These are phyloP conservation scores for Nothobranchius furzeri DNA, from an alignment of 2,113 vertebrate genomes.

Conservation along the genomic window DNA sequence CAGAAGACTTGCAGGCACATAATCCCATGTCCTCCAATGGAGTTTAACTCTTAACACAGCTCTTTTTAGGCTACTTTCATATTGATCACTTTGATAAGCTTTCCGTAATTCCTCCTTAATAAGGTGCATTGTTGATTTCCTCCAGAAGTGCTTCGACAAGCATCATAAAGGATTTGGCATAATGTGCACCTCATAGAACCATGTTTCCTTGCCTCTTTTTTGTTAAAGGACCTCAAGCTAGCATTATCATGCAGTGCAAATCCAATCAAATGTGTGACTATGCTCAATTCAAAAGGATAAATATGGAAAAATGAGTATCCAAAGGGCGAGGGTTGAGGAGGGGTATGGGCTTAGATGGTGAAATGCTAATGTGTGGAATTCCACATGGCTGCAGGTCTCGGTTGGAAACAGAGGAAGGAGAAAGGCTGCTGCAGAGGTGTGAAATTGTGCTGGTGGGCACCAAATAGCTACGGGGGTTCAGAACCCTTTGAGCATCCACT, in stretches of 20 bases:
- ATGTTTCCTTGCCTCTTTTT: conserved; percentile 11
- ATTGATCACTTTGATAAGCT: conserved; percentile 52
- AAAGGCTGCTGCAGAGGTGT: conserved; percentile 59
- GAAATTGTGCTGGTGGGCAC: conserved; percentile 75
- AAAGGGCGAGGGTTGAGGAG: conserved; percentile 9
- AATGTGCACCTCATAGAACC: not conserved
- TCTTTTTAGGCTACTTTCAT: conserved; percentile 51
- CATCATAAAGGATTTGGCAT: conserved; percentile 17
- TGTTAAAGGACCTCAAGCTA: conserved; percentile 46
- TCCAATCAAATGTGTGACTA: conserved; percentile 54
- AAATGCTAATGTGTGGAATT: conserved; percentile 58
- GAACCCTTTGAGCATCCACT: conserved; percentile 71
- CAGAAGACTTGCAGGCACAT: conserved; percentile 67
- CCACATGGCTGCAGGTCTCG: conserved; percentile 56
- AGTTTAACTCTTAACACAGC: conserved; percentile 40
- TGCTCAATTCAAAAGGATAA: conserved; percentile 41
- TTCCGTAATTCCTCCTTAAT: conserved; percentile 37
- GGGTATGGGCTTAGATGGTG: conserved; percentile 8
- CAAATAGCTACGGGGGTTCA: conserved; percentile 52
- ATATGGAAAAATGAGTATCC: conserved; percentile 50
- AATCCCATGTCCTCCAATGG: conserved; percentile 56
- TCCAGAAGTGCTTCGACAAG: conserved; percentile 26
- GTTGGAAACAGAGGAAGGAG: conserved; percentile 65
- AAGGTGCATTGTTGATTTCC: conserved; percentile 12
- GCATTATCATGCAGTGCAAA: conserved; percentile 38